These are phyloP conservation scores for Drosophila equinoxialis DNA, from an alignment of 1,140 invertebrate species.

Conservation along the genomic window DNA sequence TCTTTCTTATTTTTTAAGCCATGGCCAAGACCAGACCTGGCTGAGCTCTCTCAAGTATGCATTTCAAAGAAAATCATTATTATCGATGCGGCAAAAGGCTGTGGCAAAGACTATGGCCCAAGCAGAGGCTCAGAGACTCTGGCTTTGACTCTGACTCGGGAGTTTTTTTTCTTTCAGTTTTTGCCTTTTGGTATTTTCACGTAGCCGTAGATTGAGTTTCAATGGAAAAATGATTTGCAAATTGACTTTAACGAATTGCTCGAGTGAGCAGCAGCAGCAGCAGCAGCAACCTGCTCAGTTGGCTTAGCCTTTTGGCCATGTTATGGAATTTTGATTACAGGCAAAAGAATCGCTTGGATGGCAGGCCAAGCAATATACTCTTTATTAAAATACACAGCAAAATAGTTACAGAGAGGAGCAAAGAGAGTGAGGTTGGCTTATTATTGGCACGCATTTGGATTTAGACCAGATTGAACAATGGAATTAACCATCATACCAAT, in stretches of 20 bases:
- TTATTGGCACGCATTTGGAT: conserved; percentile 73
- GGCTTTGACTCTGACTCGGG: not conserved
- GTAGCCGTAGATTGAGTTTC: conserved; percentile 81
- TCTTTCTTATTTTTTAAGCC: conserved; percentile 38
- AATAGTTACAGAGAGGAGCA: not conserved
- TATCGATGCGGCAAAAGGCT: conserved; percentile 73
- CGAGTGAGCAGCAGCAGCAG: conserved; percentile 41
- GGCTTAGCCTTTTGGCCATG: conserved; percentile 41
- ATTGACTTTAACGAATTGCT: conserved; percentile 83
- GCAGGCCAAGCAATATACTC: not conserved
- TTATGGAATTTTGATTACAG: conserved; percentile 79
- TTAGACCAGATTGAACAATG: conserved; percentile 19
- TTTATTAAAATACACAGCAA: conserved; percentile 41
- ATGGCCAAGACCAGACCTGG: conserved; percentile 32
- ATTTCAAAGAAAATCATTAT: conserved; percentile 83
- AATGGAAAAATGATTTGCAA: conserved; percentile 83
- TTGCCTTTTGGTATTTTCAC: conserved; percentile 75
- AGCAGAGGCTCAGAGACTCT: conserved; percentile 10
- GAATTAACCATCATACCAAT: not conserved
- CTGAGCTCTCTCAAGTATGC: conserved; percentile 75
- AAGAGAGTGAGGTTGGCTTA: conserved; percentile 22
- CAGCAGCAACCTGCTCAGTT: conserved; percentile 52
- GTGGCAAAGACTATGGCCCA: conserved; percentile 14
- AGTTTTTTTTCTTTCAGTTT: not conserved
- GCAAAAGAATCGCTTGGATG: not conserved